Base-by-base conservation (phyloP, 1,140 invertebrate genomes). In the Drosophila dunni region DNA sequence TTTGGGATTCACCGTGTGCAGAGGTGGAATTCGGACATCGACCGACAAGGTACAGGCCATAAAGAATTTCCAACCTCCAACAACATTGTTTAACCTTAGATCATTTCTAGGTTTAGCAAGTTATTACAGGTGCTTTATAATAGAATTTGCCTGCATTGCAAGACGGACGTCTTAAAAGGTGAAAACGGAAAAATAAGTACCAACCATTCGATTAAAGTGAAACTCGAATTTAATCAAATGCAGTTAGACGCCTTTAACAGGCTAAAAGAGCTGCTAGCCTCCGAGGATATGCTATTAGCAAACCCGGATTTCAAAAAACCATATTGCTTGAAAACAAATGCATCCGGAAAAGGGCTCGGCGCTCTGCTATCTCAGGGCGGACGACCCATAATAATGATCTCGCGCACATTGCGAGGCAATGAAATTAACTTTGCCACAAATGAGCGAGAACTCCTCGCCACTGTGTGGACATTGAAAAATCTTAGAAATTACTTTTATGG, bases 401-500 rank as follows among this genome's bases (percentile, higher is more conserved):
- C 36, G 11, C 42, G n/a, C 38, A 15, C 34, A 10, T 13, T 54
- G 15, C 38, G n/a, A 17, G 33, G 20, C 20, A 15, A 1, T 3
- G 36, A 57, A 9, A 17, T 9, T 0, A 4, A 38, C n/a, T 56
- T 10, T 8, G 36, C 34, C 15, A 42, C 36, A 17, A 44, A 29
- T 2, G 54, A 57, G n/a, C n/a, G 40, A 29, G 17, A 57, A n/a
- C 40, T 57, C 1, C 13, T 56, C 2, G 38, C 38, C 8, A 57
- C 42, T 11, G 8, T 57, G 2, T 57, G 38, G 54, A 10, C 54
- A 9, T 42, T 42, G 17, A 29, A 10, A 9, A 54, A 15, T 2
- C 13, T 54, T 6, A 17, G 44, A 13, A 11, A 62, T 1, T 62
- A 62, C 24, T 20, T 60, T 4, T 67, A 51, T 51, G 65, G 20